phyloP scores from a whole-genome alignment of 2,888 invertebrate genomes.

The Chironomus tentans region DNA sequence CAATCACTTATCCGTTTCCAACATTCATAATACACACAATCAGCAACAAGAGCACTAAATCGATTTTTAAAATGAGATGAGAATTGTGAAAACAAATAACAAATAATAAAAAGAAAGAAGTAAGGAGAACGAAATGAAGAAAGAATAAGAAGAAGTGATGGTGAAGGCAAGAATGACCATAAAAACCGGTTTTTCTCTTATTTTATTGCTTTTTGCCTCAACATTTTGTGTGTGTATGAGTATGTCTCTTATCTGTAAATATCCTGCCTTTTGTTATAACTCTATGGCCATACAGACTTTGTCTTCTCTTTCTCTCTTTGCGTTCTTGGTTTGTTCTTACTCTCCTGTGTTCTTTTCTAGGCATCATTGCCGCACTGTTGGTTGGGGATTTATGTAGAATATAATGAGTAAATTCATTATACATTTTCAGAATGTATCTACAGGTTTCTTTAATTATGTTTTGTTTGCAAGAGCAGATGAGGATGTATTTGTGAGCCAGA shows the following conservation, averaged over 20 bases:
- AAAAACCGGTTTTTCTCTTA: conserved; percentile 7
- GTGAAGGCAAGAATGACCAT: conserved; percentile 24
- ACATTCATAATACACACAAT: neutral
- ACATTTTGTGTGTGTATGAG: neutral
- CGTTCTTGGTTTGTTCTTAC: neutral
- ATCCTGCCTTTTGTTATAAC: conserved; percentile 24
- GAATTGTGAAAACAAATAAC: conserved; percentile 27
- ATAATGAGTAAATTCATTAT: neutral
- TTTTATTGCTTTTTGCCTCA: neutral
- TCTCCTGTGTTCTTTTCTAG: neutral
- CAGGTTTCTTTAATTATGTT: neutral
- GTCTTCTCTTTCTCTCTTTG: neutral
- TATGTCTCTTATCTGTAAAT: conserved; percentile 24
- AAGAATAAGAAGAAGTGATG: too few species aligned
- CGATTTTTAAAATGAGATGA: conserved; percentile 26
- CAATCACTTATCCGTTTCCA: too few species aligned
- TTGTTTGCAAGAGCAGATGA: neutral
- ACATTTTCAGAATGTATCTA: neutral
- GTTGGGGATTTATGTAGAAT: neutral
- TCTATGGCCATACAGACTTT: too few species aligned
- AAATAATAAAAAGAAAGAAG: neutral
- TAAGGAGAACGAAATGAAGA: too few species aligned
- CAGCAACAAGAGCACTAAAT: conserved; percentile 22
- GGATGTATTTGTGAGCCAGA: too few species aligned
- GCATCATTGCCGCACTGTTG: neutral